Evolutionary conservation across 2,113 vertebrate species (phyloP).

Genomic region (Gymnobelideus leadbeateri): DNA sequence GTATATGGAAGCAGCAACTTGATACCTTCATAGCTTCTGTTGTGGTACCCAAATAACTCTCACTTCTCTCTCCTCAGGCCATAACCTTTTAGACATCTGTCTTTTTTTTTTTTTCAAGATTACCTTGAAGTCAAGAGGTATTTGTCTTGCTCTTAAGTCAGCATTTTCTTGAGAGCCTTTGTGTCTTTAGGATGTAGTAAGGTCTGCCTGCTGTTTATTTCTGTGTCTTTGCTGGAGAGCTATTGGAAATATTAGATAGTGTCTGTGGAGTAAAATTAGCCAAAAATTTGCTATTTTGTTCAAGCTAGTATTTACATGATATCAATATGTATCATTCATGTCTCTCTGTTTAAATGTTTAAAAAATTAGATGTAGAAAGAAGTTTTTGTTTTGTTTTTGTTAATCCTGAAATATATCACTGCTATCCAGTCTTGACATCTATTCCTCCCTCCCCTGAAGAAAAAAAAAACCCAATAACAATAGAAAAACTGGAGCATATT

Average conservation of each 20-base stretch:
- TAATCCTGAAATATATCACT: background rate
- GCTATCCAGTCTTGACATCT: background rate
- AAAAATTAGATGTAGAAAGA: background rate
- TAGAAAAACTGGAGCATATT: constrained; percentile 51
- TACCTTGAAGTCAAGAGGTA: background rate
- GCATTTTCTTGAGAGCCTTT: background rate
- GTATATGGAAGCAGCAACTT: background rate
- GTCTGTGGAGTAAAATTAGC: background rate
- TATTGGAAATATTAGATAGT: background rate
- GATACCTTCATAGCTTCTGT: background rate
- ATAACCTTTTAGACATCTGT: background rate
- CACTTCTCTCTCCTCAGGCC: background rate
- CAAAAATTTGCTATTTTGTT: background rate
- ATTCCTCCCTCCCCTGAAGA: background rate
- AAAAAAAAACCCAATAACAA: background rate
- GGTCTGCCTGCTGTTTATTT: background rate
- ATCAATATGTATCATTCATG: rapidly evolving
- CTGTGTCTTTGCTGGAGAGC: background rate
- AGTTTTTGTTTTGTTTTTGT: constrained; percentile 36
- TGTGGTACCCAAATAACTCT: background rate
- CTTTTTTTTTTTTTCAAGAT: background rate
- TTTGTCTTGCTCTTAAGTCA: background rate
- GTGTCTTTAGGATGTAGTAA: background rate
- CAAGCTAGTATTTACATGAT: background rate
- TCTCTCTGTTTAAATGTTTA: constrained; percentile 25